Base-by-base conservation (phyloP, 2,113 vertebrate genomes). In the Heterocephalus glaber region DNA sequence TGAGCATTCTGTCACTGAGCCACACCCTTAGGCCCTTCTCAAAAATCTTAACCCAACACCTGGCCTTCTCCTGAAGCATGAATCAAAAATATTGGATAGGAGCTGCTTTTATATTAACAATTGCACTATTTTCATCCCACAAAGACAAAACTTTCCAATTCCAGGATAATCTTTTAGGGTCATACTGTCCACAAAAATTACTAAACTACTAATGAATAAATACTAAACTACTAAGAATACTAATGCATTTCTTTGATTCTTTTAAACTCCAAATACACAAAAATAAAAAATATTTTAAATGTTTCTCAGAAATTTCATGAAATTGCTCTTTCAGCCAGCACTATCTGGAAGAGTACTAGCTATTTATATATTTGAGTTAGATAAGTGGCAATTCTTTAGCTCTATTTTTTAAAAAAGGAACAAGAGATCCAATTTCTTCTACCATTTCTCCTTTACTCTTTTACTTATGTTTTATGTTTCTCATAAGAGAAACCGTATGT, bases 201-300 rank as follows among this genome's bases (percentile, higher is more conserved):
- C 33, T 89, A 81, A 70, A 74, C 80, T 86, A 81, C 12, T 84
- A 92, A 65, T 54, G n/a, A n/a, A n/a, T n/a, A n/a, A n/a, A n/a
- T 87, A 91, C 33, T 89, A 81, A 70, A 74, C 80, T 86, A 81
- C 12, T 84, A 92, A 65, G n/a, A 85, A 33, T 72, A 0, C 3
- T 92, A 87, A 80, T 35, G 14, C 5, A 68, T 47, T 81, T 49
- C 26, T 94, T 85, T 24, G 44, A 38, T 63, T 60, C 87, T 86
- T 92, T 92, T 87, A 38, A 95, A 77, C 35, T 87, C 35, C 30
- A 77, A 89, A 92, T 87, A 83, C 11, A 52, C 28, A 87, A 95
- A 74, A 1, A 82, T 2, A 83, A 56, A 80, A 58, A 97, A 77
- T 2, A 88, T 63, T 93, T 85, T 35, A 82, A 24, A 61, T 80